Base-by-base conservation (phyloP, 2,797 vertebrate genomes). In the Manis javanica region DNA sequence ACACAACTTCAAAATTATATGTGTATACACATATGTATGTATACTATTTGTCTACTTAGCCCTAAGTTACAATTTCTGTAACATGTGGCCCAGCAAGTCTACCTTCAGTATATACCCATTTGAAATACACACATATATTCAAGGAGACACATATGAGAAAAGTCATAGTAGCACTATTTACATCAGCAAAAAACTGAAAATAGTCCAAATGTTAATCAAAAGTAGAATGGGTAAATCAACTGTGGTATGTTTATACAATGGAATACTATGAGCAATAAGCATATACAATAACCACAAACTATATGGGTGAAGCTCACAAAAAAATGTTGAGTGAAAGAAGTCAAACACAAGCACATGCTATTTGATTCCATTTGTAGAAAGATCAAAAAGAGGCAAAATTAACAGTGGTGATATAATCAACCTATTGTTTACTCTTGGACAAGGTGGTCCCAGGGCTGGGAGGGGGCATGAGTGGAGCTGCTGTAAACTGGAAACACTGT, bases 1-100 rank as follows among this genome's bases (percentile, higher is more conserved):
- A 87, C 61, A 97, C 69, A 91, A 7, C 93, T 95, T 94, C 61
- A 89, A 95, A 96, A 88, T 94, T 85, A 23, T 82, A 46, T 82
- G 16, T 34, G 23, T 24, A 12, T 59, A 18, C 29, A 4, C 14
- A 5, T 39, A 93, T 57, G 42, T 64, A 5, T 37, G 4, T 68
- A 68, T 83, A 83, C 85, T 88, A 91, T 88, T 78, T 42, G 18
- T 90, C 57, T 51, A 31, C 72, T 87, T 92, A 63, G 72, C 29
- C 10, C 31, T 39, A 39, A 39, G 37, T 39, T 39, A 39, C 37
- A 39, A 39, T 39, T 39, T 78, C 66, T 37, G 9, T 7, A 81
- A 11, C 12, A 71, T 3, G 34, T 12, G 55, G 16, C 51, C 71
- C 29, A 42, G 18, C 39, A 79, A 42, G 51, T 57, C 59, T 2